These are phyloP conservation scores for Propithecus deckenii DNA, from an alignment of 2,797 vertebrate species.

Conservation along the genomic window DNA sequence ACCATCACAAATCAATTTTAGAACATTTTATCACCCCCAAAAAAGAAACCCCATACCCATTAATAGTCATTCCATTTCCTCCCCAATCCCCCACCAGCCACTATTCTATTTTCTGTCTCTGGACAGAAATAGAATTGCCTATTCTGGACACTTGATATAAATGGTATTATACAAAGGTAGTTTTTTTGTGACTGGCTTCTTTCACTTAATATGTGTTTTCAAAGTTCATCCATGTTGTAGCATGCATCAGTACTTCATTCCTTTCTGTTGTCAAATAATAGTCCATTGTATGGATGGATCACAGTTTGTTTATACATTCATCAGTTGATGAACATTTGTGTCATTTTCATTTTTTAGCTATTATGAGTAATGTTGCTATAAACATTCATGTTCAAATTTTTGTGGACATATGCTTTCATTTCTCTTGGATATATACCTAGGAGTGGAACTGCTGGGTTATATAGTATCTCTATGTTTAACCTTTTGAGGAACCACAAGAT, in stretches of 20 bases:
- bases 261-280: conserved; percentile 6
- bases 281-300: neutral
- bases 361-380: neutral
- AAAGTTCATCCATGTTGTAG: neutral
- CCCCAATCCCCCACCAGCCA: neutral
- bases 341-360: conserved; percentile 6
- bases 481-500: neutral
- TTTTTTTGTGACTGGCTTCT: neutral
- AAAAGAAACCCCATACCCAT: neutral
- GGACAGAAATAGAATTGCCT: neutral
- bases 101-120: neutral
- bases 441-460: neutral
- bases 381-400: neutral
- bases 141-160: neutral
- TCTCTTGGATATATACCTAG: neutral
- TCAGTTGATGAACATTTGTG: neutral
- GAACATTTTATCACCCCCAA: neutral
- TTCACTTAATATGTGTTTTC: neutral
- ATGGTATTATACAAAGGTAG: neutral
- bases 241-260: neutral
- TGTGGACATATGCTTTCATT: neutral
- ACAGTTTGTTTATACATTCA: neutral
- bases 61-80: neutral
- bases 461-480: neutral
- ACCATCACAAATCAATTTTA: conserved; percentile 13